A percentile compares a stretch with the other conserved stretches of the same genome.
Evolutionary conservation across 2,888 invertebrate species (phyloP).

Genomic region (Oligia fasciuncula): DNA sequence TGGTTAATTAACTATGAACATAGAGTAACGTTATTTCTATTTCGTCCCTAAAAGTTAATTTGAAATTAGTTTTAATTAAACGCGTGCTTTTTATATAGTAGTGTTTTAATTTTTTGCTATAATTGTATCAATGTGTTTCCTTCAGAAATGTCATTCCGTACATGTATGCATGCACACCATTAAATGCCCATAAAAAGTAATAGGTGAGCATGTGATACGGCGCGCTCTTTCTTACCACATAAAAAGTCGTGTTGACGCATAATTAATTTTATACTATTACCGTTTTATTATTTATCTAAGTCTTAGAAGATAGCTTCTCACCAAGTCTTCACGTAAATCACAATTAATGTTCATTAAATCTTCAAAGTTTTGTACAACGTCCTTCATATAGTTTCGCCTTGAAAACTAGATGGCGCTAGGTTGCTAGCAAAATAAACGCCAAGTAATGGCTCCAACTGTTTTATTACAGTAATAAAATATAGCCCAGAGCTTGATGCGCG

Average conservation of each 20-base stretch:
- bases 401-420: conserved; percentile 63
- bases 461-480: conserved; percentile 62
- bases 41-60: background rate
- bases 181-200: conserved; percentile 57
- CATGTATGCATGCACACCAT: conserved; percentile 39
- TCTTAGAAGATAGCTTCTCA: conserved; percentile 40
- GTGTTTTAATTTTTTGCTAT: conserved; percentile 19
- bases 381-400: conserved; percentile 46
- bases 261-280: conserved; percentile 52
- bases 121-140: conserved; percentile 12
- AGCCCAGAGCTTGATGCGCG: conserved; percentile 47
- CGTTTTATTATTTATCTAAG: conserved; percentile 58
- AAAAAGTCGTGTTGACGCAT: conserved; percentile 57
- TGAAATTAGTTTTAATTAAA: conserved; percentile 1
- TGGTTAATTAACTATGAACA: conserved; percentile 44
- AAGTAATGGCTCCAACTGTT: conserved; percentile 49
- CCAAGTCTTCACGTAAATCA: conserved; percentile 54
- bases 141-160: conserved; percentile 42
- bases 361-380: conserved; percentile 50
- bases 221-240: conserved; percentile 44
- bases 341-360: conserved; percentile 51
- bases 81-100: background rate
- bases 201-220: conserved; percentile 53
- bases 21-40: background rate
- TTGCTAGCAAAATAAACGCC: conserved; percentile 34